Evolutionary conservation across 2,888 invertebrate genomes (phyloP).

Genomic region (Autographa gamma): DNA sequence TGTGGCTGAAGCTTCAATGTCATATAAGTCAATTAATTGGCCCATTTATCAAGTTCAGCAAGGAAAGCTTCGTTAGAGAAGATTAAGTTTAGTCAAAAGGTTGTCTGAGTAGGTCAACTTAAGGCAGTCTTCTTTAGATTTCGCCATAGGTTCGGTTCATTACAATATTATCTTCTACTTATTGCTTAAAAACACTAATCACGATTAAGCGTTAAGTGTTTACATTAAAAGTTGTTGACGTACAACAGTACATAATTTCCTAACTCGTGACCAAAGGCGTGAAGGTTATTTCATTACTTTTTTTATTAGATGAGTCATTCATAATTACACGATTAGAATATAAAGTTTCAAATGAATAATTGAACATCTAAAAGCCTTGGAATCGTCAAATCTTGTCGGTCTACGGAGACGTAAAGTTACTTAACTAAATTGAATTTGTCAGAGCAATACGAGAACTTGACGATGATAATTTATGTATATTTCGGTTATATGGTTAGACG

Average conservation of each 20-base stretch:
- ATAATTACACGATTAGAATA: slow-evolving; percentile 20
- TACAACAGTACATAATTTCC: slow-evolving; percentile 3
- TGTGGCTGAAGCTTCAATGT: background rate
- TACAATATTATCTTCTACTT: background rate
- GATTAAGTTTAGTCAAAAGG: background rate
- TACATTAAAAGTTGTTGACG: slow-evolving; percentile 4
- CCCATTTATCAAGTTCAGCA: background rate
- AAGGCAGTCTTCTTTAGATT: background rate
- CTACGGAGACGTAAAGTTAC: slow-evolving; percentile 3
- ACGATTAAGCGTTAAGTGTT: background rate
- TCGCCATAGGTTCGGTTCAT: background rate
- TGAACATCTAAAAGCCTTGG: slow-evolving; percentile 26
- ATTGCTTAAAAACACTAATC: background rate
- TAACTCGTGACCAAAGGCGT: slow-evolving; percentile 14
- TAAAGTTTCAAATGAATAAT: slow-evolving; percentile 31
- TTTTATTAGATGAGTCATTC: slow-evolving; percentile 32
- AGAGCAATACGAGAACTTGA: slow-evolving; percentile 11
- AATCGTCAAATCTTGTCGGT: background rate
- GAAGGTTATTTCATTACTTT: slow-evolving; percentile 32
- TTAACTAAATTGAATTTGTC: slow-evolving; percentile 24
- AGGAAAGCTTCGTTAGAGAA: background rate
- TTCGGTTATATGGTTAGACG: background rate
- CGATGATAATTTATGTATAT: slow-evolving; percentile 15
- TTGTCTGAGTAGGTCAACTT: background rate
- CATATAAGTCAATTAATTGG: background rate